Base-by-base conservation (phyloP, 2,113 vertebrate genomes). In the Puntigrus tetrazona region DNA sequence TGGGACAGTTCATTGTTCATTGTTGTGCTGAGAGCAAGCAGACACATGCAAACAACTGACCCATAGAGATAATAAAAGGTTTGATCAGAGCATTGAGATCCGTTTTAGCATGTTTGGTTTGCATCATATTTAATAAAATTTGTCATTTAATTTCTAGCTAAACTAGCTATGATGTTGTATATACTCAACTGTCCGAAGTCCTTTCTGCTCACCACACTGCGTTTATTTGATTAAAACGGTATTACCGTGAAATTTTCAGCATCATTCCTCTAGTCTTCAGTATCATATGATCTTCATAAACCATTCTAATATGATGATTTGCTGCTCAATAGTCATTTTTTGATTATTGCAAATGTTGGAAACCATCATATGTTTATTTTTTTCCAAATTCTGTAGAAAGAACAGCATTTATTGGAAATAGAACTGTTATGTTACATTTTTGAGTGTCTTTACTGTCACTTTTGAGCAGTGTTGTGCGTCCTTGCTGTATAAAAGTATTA, bases 41-140 rank as follows among this genome's bases (percentile, higher is more conserved):
- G 72, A 29, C 6, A 2, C 57, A 75, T 2, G 29, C 36, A 69
- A 84, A 55, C 55, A 27, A 65, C 25, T 77, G 72, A 34, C 57
- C 27, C 7, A 50, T 38, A 75, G 29, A 36, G 18, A 59, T 86
- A 47, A 31, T 57, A 29, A 79, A 55, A 83, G 16, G 27, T 83
- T 29, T 27, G 47, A 29, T 47, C 41, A 27, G 11, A 14, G 6
- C 13, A 20, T 8, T 22, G 43, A 52, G 31, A 67, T 7, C 3
- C 4, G 1, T 65, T 65, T 31, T 31, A 31, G 27, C 14, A 69
- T 69, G 3, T 57, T 10, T 57, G 22, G 7, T 57, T 38, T 38
- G 65, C 65, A 2, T 36, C 18, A 9, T 2, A 69, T 36, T 65
- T 69, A 36, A 67, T 20, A 18, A 20, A 0, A 67, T 67, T 67